phyloP scores from a whole-genome alignment of 2,888 invertebrate genomes.

The Steinernema hermaphroditum region DNA sequence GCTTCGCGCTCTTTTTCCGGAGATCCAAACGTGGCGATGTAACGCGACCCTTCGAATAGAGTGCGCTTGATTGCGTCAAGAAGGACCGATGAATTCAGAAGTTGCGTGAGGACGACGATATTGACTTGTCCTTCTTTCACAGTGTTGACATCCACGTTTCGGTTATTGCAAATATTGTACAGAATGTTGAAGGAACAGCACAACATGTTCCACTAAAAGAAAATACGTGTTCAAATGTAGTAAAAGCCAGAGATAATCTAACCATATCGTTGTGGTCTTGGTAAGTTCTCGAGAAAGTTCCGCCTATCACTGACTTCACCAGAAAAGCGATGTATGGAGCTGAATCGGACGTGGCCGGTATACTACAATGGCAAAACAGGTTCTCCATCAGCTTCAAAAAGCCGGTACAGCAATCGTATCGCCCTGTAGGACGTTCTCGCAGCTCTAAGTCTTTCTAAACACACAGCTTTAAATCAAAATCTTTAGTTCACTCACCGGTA shows the following conservation, averaged over 20 bases:
- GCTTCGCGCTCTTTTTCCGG: not conserved
- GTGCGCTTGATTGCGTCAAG: constrained; percentile 9
- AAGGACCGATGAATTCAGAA: not conserved
- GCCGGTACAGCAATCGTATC: not conserved
- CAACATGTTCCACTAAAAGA: not conserved
- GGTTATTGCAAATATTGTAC: constrained; percentile 5
- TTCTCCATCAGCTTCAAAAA: constrained; percentile 10
- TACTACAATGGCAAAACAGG: not conserved
- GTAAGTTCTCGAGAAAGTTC: not conserved
- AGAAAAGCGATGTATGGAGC: not conserved
- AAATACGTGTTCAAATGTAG: not conserved
- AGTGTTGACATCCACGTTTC: not conserved
- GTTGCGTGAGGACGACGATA: not conserved
- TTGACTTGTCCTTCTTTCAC: not conserved
- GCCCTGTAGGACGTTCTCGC: not conserved
- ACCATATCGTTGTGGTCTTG: not conserved
- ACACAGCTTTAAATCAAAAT: not conserved
- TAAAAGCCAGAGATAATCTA: not conserved
- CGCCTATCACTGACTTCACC: not conserved
- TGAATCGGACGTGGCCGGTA: not conserved
- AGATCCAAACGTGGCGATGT: not conserved
- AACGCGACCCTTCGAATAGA: constrained; percentile 1
- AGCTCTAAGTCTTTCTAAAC: constrained; percentile 4
- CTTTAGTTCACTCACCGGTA: not conserved
- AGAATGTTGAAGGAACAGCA: not conserved